Conservation (phyloP, 2,888 invertebrate species). For the Heteromurus nitidus region DNA sequence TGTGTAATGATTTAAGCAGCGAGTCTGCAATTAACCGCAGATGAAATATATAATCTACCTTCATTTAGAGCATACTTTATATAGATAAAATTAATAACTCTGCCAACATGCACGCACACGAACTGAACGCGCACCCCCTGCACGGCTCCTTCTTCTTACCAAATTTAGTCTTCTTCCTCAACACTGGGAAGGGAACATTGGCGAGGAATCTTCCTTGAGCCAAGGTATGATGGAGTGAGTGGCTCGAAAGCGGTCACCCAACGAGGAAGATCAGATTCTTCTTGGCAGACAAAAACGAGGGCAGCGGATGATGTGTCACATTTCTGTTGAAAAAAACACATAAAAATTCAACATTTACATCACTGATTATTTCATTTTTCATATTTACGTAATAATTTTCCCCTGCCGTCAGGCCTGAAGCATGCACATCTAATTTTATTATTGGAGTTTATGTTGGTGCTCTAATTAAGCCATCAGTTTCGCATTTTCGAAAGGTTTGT, state of each 20-base stretch:
- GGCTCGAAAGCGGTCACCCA: slow-evolving; percentile 70
- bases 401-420: no score
- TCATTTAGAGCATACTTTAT: no score
- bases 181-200: slow-evolving; percentile 72
- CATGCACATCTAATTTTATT: no score
- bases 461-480: no score
- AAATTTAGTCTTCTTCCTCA: slow-evolving; percentile 70
- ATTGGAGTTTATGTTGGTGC: no score
- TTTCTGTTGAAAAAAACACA: slow-evolving; percentile 66
- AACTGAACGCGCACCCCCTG: background rate
- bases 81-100: slow-evolving; percentile 15
- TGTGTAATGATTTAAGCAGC: slow-evolving; percentile 30
- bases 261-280: slow-evolving; percentile 67
- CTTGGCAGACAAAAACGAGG: slow-evolving; percentile 71
- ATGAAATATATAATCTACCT: background rate
- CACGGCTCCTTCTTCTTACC: background rate
- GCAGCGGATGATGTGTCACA: slow-evolving; percentile 73
- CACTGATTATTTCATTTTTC: no score
- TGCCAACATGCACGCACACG: background rate
- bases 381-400: background rate
- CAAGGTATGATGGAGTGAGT: slow-evolving; percentile 48
- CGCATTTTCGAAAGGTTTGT: no score
- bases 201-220: slow-evolving; percentile 69
- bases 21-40: background rate
- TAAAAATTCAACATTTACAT: slow-evolving; percentile 3